Evolutionary conservation across 2,797 vertebrate species (phyloP).

Genomic region (Mormyrops attenuatus): DNA sequence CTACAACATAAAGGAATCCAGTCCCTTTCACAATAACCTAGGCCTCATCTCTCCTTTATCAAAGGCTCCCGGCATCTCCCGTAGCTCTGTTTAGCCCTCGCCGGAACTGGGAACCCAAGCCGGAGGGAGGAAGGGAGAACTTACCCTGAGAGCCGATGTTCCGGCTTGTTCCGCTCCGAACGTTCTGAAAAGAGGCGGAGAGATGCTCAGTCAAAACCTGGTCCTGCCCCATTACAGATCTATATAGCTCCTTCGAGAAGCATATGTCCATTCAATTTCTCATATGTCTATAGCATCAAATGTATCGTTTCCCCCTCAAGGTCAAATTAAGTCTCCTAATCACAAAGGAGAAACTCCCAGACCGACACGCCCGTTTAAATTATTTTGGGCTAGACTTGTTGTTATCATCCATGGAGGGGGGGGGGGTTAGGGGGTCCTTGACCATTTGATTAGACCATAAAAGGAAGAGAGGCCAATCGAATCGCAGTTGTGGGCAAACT

Average conservation of each 20-base stretch:
- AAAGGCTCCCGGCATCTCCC: background rate
- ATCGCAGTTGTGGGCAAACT: background rate
- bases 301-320: background rate
- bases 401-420: background rate
- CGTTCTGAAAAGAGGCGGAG: constrained; percentile 63
- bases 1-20: background rate
- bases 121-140: constrained; percentile 29
- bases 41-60: background rate
- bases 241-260: background rate
- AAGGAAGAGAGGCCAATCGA: background rate
- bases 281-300: background rate
- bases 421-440: background rate
- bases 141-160: constrained; percentile 74
- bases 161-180: constrained; percentile 75
- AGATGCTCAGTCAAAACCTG: background rate
- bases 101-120: background rate
- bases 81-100: background rate
- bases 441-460: background rate
- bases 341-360: background rate
- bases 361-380: background rate
- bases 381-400: background rate
- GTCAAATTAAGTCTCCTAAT: background rate
- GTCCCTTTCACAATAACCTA: background rate
- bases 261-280: background rate
- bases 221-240: background rate